Percentiles rank a stretch among this genome's conserved stretches.
These are phyloP conservation scores for Polydrusus tereticollis DNA, from an alignment of 2,888 invertebrate species.

Conservation along the genomic window DNA sequence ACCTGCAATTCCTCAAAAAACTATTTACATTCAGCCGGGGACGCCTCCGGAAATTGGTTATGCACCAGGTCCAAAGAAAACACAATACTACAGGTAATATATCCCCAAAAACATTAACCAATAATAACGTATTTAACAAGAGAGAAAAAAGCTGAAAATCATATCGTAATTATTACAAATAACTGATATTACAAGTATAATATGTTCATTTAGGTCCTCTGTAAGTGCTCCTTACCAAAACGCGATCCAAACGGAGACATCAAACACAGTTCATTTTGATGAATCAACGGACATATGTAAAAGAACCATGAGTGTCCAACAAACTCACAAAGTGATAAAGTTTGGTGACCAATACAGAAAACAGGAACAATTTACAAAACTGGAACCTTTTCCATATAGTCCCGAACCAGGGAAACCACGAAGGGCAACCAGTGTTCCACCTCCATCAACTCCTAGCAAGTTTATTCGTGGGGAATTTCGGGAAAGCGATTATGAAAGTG, in stretches of 20 bases:
- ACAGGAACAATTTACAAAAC: conserved; percentile 50
- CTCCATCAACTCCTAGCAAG: conserved; percentile 74
- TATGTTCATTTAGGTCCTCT: conserved; percentile 65
- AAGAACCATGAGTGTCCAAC: conserved; percentile 77
- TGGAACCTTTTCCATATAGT: conserved; percentile 69
- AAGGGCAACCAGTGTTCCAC: conserved; percentile 65
- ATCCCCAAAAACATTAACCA: too few species aligned
- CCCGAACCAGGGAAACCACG: conserved; percentile 65
- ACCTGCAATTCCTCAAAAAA: conserved; percentile 51
- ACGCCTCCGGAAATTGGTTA: conserved; percentile 73
- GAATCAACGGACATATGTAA: conserved; percentile 77
- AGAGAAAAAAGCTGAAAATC: too few species aligned
- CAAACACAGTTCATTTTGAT: conserved; percentile 78
- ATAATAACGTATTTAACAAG: too few species aligned
- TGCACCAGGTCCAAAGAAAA: conserved; percentile 69
- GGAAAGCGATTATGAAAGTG: conserved; percentile 80
- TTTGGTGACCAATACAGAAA: conserved; percentile 71
- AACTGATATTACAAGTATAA: too few species aligned
- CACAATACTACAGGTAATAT: conserved; percentile 67
- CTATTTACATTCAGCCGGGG: conserved; percentile 70
- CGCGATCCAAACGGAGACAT: conserved; percentile 76
- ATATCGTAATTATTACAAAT: too few species aligned
- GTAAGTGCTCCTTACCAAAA: conserved; percentile 72
- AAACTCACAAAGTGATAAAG: conserved; percentile 78
- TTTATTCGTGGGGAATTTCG: conserved; percentile 76